Evolutionary conservation across 1,140 invertebrate genomes (phyloP), one percentile per base, ranked within the genome.

Genomic region (Drosophila malerkotliana): DNA sequence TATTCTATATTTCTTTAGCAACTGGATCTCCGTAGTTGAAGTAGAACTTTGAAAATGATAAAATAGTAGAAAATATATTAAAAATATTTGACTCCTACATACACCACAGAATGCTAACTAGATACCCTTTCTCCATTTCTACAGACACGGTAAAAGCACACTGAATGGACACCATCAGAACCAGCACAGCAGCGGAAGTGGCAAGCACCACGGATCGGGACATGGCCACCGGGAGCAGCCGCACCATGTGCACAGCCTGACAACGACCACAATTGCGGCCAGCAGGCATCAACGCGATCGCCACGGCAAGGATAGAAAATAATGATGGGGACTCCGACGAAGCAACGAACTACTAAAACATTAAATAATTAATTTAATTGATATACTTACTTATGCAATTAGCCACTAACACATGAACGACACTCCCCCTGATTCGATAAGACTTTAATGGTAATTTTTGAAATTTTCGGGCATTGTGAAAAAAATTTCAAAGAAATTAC

Each of bases 71-170:
- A 82, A 64, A 41, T 41, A 10, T 39, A 74, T 56, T 57, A 74
- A 57, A 63, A 52, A 48, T 58, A 49, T 10, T 44, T 15, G 24
- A 48, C 55, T 6, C 10, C 32, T n/a, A 28, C 14, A 0, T 8
- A 1, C 0, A 15, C 12, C 0, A 47, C 15, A 18, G 9, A 3
- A 12, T 8, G 1, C 52, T 74, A 69, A 78, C 66, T 7, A 39
- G 49, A 53, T 5, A 47, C 8, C 18, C 15, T 47, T 61, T 45
- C 30, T 55, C 28, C 66, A 8, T 56, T 15, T 18, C 71, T 55
- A 2, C 64, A 90, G 88, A 81, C 83, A 85, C 78, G 88, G 83
- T 90, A 90, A 90, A 90, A 88, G 76, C 83, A 76, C 88, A 74
- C 78, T 90, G 72, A 90, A 77, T 72, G 87, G 81, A 52, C 85